Evolutionary conservation across 2,113 vertebrate genomes (phyloP).

Genomic region (Fukomys damarensis): DNA sequence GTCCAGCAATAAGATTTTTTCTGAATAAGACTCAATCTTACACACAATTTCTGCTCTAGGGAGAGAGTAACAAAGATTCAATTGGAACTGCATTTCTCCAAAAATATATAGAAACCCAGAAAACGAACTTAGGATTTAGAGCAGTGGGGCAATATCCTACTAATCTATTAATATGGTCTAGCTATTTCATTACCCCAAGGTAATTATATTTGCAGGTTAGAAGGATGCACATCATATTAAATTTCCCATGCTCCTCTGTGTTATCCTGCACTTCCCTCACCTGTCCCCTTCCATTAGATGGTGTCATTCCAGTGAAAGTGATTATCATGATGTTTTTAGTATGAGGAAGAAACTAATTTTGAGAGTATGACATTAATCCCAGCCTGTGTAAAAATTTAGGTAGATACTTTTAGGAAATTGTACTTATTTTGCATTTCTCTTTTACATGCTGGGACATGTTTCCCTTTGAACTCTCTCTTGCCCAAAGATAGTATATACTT

Average conservation of each 20-base stretch:
- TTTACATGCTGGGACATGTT: neutral
- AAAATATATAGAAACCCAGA: constrained; percentile 55
- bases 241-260: neutral
- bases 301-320: no score
- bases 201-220: neutral
- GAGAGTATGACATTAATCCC: neutral
- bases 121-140: constrained; percentile 3
- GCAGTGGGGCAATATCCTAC: neutral
- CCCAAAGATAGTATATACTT: neutral
- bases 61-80: constrained; percentile 49
- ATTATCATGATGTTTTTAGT: neutral
- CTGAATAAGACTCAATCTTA: constrained; percentile 12
- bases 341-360: constrained; percentile 30
- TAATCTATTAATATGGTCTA: neutral
- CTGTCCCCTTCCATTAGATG: accelerated
- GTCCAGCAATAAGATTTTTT: constrained; percentile 20
- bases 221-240: neutral
- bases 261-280: neutral
- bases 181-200: neutral
- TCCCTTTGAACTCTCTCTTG: neutral
- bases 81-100: neutral
- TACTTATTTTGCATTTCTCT: neutral
- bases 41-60: neutral
- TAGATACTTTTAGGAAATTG: neutral
- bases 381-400: neutral